Conservation (phyloP, 2,888 invertebrate genomes). For the Oxyteleia sp. region DNA sequence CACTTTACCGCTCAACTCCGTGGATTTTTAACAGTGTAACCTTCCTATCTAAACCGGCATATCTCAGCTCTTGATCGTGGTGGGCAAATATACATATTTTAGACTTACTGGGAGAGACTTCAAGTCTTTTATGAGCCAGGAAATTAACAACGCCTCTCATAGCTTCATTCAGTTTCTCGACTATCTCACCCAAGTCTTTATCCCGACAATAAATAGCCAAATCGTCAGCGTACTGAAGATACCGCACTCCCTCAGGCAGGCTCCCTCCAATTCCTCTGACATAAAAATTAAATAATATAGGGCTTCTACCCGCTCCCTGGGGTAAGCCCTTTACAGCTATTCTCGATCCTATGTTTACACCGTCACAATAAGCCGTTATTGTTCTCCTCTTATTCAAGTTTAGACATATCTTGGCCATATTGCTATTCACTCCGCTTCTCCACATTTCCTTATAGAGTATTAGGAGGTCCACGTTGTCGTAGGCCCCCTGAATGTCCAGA, state of each 20-base stretch:
- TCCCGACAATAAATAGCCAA: background rate
- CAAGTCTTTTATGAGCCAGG: background rate
- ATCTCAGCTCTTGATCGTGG: background rate
- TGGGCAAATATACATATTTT: background rate
- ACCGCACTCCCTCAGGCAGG: too few relatives aligned
- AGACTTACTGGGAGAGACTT: background rate
- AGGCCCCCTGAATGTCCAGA: conserved; percentile 24
- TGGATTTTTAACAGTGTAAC: too few relatives aligned
- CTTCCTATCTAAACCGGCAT: background rate
- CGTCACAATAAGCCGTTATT: too few relatives aligned
- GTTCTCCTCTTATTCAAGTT: too few relatives aligned
- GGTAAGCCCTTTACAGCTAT: too few relatives aligned
- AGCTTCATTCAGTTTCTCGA: background rate
- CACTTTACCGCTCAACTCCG: too few relatives aligned
- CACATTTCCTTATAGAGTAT: conserved; percentile 29
- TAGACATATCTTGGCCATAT: too few relatives aligned
- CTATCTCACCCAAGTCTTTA: background rate
- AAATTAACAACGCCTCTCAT: background rate
- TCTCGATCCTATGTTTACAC: too few relatives aligned
- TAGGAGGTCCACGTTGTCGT: conserved; percentile 11
- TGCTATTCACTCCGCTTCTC: too few relatives aligned
- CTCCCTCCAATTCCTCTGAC: too few relatives aligned
- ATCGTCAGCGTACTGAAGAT: conserved; percentile 25
- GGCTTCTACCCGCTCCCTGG: too few relatives aligned
- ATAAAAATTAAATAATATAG: too few relatives aligned